Evolutionary conservation across 1,140 invertebrate species (phyloP).

Genomic region (Mya arenaria): DNA sequence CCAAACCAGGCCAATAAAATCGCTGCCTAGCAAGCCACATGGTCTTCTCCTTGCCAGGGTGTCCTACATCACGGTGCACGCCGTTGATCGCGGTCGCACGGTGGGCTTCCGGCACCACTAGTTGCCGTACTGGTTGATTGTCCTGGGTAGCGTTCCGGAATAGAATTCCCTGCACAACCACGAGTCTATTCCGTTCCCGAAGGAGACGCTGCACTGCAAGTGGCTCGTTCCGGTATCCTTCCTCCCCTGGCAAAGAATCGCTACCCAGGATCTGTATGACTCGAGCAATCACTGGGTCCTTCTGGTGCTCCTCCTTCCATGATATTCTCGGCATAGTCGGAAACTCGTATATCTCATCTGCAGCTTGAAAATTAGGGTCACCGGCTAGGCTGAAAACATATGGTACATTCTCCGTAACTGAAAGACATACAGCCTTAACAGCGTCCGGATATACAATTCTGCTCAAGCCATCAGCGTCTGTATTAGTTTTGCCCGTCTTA

Average conservation of each 20-base stretch:
- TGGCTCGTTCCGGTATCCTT: not conserved
- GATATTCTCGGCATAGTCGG: too few species aligned
- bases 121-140: conserved; percentile 1
- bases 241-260: conserved; percentile 4
- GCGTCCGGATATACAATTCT: not conserved
- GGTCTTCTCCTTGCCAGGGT: conserved; percentile 26
- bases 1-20: conserved; percentile 31
- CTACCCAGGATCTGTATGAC: not conserved
- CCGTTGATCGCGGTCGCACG: not conserved
- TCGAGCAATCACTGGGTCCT: not conserved
- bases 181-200: not conserved
- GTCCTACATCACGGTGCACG: conserved; percentile 31
- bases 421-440: not conserved
- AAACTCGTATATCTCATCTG: not conserved
- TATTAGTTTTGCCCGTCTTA: conserved; percentile 11
- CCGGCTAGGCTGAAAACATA: not conserved
- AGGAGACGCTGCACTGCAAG: not conserved
- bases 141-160: not conserved
- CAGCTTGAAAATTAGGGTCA: not conserved
- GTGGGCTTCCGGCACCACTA: not conserved
- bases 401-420: not conserved
- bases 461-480: conserved; percentile 11
- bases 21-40: conserved; percentile 23
- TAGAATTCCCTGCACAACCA: not conserved
- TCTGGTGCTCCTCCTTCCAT: not conserved